These are phyloP conservation scores for Galerucella pusilla DNA, from an alignment of 2,888 invertebrate genomes.

Conservation along the genomic window DNA sequence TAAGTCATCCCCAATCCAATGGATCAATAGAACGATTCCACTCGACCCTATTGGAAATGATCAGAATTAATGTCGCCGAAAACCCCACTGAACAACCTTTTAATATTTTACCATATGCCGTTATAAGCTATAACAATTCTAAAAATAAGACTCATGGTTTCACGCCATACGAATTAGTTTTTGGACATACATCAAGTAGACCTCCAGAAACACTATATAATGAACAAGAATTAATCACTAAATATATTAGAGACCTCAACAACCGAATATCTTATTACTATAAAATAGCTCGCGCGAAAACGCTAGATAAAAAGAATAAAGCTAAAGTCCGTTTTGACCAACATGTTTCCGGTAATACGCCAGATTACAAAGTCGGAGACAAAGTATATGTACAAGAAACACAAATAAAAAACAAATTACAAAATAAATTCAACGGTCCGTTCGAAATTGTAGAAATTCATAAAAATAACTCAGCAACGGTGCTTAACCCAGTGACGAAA, in stretches of 20 bases:
- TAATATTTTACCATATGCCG: slow-evolving; percentile 29
- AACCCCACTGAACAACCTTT: slow-evolving; percentile 37
- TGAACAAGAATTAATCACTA: slow-evolving; percentile 39
- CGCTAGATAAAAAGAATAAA: slow-evolving; percentile 36
- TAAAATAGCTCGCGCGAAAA: slow-evolving; percentile 36
- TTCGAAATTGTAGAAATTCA: slow-evolving; percentile 5
- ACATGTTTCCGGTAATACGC: slow-evolving; percentile 11
- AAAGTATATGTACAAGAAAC: slow-evolving; percentile 17
- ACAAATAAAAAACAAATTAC: slow-evolving; percentile 29
- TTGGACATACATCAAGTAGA: slow-evolving; percentile 39
- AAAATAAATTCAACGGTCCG: slow-evolving; percentile 40
- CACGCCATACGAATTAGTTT: slow-evolving; percentile 40
- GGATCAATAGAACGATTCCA: slow-evolving; percentile 17
- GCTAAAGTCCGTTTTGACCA: slow-evolving; percentile 37
- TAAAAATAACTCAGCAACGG: too few relatives aligned
- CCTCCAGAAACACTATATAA: slow-evolving; percentile 40
- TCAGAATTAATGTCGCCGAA: slow-evolving; percentile 26
- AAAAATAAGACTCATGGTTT: slow-evolving; percentile 30
- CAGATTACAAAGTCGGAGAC: slow-evolving; percentile 35
- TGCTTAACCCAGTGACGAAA: too few relatives aligned
- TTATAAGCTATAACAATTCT: slow-evolving; percentile 9
- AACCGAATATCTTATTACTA: slow-evolving; percentile 25
- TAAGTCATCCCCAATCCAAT: slow-evolving; percentile 8
- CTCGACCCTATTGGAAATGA: slow-evolving; percentile 16
- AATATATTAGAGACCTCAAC: slow-evolving; percentile 41